Percentiles rank a stretch among this genome's conserved stretches.
These are phyloP conservation scores for Stenolophus ochropezus DNA, from an alignment of 2,888 invertebrate genomes.

Conservation along the genomic window DNA sequence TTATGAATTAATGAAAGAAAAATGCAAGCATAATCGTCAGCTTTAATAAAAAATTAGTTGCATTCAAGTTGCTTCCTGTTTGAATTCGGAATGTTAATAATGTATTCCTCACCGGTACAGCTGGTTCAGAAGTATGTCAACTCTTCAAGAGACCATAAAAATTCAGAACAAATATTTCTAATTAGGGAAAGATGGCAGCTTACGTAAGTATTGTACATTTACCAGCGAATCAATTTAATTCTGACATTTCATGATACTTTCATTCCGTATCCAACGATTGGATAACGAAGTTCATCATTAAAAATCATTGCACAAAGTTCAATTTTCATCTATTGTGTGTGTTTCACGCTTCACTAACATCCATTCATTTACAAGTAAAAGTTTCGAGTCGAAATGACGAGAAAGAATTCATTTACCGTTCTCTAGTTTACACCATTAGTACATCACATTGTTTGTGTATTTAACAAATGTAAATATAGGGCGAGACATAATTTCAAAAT, in stretches of 20 bases:
- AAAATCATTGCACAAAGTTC: conserved; percentile 31
- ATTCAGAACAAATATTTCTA: neutral
- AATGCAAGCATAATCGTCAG: neutral
- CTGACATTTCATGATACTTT: conserved; percentile 36
- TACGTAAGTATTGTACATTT: conserved; percentile 15
- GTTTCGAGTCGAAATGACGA: conserved; percentile 2
- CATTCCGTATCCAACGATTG: conserved; percentile 18
- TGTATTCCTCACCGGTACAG: conserved; percentile 4
- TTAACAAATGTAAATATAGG: conserved; percentile 38
- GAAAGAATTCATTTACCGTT: conserved; percentile 23
- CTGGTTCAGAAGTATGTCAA: conserved; percentile 26
- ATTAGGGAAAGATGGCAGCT: conserved; percentile 5
- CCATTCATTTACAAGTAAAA: conserved; percentile 50
- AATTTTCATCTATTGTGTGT: conserved; percentile 44
- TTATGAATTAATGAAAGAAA: neutral
- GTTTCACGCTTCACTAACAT: conserved; percentile 26
- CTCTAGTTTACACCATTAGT: conserved; percentile 30
- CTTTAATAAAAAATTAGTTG: neutral
- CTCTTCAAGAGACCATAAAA: neutral
- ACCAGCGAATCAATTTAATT: conserved; percentile 18
- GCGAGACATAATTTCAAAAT: conserved; percentile 14
- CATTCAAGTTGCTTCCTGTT: conserved; percentile 24
- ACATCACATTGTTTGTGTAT: conserved; percentile 38
- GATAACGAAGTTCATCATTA: conserved; percentile 24
- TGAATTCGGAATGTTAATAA: conserved; percentile 29